Evolutionary conservation across 1,140 invertebrate genomes (phyloP), one percentile per base, ranked within the genome.

Genomic region (Papilio aristodemus): DNA sequence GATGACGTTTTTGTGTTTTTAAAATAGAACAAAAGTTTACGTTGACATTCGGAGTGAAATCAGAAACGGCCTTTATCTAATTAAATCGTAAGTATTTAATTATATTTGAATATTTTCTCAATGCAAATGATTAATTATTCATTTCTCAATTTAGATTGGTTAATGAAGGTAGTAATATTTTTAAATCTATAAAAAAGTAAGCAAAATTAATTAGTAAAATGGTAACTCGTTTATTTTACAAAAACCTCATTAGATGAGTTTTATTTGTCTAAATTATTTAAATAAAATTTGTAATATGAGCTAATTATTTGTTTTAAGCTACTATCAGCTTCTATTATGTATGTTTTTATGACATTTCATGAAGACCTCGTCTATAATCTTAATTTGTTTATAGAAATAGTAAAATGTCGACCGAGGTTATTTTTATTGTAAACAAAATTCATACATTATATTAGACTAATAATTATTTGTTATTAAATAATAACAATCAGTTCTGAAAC

Each of bases 341-440:
- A 6, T 46, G 43, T 46, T 19, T 14, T 46, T 19, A 19, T 46
- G 43, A 46, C 43, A 46, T 46, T 32, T 32, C 27, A 14, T 14
- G 43, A 17, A 14, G 43, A 46, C 43, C 43, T 46, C 43, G 43
- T 46, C 43, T 46, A 7, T 46, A 46, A 46, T 46, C 43, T 46
- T 46, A 8, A 9, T 14, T 46, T 46, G 43, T 46, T 46, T 46
- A 46, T 46, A 46, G 43, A 46, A 46, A 46, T 46, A 46, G 43
- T 46, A 46, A 46, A 46, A 46, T 46, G 41, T 13, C 41, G 1
- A 43, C 14, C 14, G 41, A 43, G n/a, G 41, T 43, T 43, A 43
- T 6, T 43, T n/a, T 43, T 43, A 43, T n/a, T 43, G 14, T 43
- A 43, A 43, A 43, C 41, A 43, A 43, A 17, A 43, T 0, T 41